A percentile compares a stretch with the other conserved stretches of the same genome.
These are phyloP conservation scores for Steinernema khuongi DNA, from an alignment of 1,140 invertebrate genomes.

Conservation along the genomic window DNA sequence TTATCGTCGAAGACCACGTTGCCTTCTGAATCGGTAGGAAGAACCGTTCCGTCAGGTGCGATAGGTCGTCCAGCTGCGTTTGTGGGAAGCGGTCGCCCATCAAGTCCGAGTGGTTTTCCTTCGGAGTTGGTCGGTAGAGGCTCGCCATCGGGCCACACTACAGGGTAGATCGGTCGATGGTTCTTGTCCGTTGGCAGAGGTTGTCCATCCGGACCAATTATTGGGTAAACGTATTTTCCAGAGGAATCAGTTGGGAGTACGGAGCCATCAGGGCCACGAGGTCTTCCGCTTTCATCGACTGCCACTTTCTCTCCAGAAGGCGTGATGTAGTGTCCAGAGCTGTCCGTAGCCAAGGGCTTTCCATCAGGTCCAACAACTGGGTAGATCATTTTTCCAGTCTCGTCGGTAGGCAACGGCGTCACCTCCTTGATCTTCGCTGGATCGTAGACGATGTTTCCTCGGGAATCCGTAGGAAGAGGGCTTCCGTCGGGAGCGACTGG, in stretches of 20 bases:
- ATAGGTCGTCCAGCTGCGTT: constrained; percentile 20
- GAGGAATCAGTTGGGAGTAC: neutral
- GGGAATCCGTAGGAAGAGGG: constrained; percentile 41
- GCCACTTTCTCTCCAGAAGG: constrained; percentile 13
- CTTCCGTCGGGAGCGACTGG: constrained; percentile 35
- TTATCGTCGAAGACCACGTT: constrained; percentile 8
- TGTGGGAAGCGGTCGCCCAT: constrained; percentile 33
- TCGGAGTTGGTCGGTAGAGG: constrained; percentile 13
- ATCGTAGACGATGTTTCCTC: constrained; percentile 33
- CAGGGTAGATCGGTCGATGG: constrained; percentile 15
- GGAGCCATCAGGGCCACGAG: neutral
- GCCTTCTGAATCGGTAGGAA: constrained; percentile 24
- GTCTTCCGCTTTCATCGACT: constrained; percentile 21
- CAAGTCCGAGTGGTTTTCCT: constrained; percentile 18
- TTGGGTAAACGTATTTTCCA: neutral
- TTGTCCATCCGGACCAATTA: constrained; percentile 26
- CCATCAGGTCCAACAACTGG: constrained; percentile 41
- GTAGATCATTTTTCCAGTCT: constrained; percentile 40
- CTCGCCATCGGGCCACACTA: constrained; percentile 20
- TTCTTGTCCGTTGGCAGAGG: constrained; percentile 13
- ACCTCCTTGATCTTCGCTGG: neutral
- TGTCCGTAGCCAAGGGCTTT: constrained; percentile 22
- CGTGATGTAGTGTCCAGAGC: constrained; percentile 20
- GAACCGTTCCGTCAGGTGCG: constrained; percentile 14
- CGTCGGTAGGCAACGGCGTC: constrained; percentile 38